Evolutionary conservation across 2,113 vertebrate species (phyloP), one percentile per base, ranked within the genome.

Genomic region (Astatoreochromis straeleni): DNA sequence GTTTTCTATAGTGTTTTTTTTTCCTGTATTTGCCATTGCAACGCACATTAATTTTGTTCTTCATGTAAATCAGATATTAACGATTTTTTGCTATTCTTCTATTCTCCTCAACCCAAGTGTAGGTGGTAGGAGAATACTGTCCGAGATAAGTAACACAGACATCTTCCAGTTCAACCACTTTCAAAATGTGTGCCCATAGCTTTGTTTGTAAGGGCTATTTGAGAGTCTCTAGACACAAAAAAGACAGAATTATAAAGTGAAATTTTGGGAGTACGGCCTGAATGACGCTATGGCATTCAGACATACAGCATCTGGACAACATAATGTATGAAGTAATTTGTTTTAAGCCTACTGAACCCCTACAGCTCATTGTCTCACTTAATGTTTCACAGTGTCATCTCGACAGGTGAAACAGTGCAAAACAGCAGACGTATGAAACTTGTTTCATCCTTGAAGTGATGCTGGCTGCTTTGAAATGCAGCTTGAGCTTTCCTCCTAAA

Each of bases 401-500:
- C 12, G 2, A 21, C 12, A 73, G 54, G 51, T 45, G 24, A 35
- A 42, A 49, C 17, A 19, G 13, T 5, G 4, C 31, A 81, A 5
- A 33, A 2, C 21, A n/a, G 33, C 19, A 57, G 5, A 45, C 3
- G 10, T 9, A 68, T 49, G 21, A 24, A 55, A 80, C 5, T 4
- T 5, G 17, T 57, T 1, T 81, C 38, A 57, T 31, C 31, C n/a
- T 40, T 38, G 42, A n/a, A 60, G 26, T 16, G 33, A 68, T 75
- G 49, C 26, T 6, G 16, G 14, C 21, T 78, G 14, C 4, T 70
- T 38, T 60, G 9, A 82, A 55, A 58, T n/a, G 54, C 24, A 49
- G 40, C 65, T 86, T 6, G 4, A 80, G 79, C n/a, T 54, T 90
- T 40, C 12, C 31, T 81, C 58, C n/a, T 73, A 54, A 81, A 85